Base-by-base conservation (phyloP, 2,113 vertebrate genomes). In the Chroicocephalus ridibundus region DNA sequence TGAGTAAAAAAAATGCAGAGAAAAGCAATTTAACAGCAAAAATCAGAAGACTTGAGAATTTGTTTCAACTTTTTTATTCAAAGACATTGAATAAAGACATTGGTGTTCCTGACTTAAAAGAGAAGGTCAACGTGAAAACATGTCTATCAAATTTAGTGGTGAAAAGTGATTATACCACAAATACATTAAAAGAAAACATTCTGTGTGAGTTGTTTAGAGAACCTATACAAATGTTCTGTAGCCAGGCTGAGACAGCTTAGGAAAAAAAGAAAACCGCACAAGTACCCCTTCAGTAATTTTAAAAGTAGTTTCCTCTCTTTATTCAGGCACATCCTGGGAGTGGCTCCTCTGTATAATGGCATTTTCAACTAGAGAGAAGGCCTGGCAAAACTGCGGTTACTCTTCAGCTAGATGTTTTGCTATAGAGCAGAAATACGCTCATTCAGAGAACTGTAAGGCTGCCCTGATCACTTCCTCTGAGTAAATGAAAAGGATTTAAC, bases 241-340 rank as follows among this genome's bases (percentile, higher is more conserved):
- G 47, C 20, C 42, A 78, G 58, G 25, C 26, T 11, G 0, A 2
- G 36, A 38, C 36, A 86, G 26, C 21, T 83, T 68, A 85, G 29
- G 57, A 3, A 79, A 76, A 76, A 87, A 82, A 72, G 76, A 91
- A 95, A 91, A 70, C 18, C 22, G 80, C 34, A 58, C 6, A 88
- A 87, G 34, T 47, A 22, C 25, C 15, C 54, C 40, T 62, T 58
- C 24, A 77, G 32, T 80, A 90, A 34, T 93, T 95, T 93, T 31
- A 32, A 91, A 88, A 94, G 51, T 38, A 86, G 68, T 78, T 97
- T 97, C 89, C 89, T 93, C 36, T 86, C 84, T 95, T 94, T 96
- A 87, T 93, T 82, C 66, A n/a, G 55, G 42, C 66, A 83, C 38
- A 66, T 93, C 93, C 94, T 93, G 82, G 93, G 95, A 95, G 91